Evolutionary conservation across 2,113 vertebrate species (phyloP), one percentile per base, ranked within the genome.

Genomic region (Redunca redunca): DNA sequence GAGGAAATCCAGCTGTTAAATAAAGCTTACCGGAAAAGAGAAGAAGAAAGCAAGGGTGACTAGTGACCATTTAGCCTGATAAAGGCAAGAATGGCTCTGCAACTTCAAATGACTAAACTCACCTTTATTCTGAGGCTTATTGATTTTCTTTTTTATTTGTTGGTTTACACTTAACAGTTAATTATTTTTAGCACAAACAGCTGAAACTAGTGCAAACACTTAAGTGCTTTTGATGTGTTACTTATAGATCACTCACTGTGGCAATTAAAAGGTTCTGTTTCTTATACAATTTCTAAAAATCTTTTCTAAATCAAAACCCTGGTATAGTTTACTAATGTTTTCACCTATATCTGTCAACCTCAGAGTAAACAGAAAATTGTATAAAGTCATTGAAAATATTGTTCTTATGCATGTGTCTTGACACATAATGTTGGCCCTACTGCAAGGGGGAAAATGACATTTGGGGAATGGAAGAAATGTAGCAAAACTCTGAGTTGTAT

Each of bases 1-100:
- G 99, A 99, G 97, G 99, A 99, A 96, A 99, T 99, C 74, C 99
- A 99, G 97, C 93, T 99, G 97, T 98, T 99, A 88, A 99, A 99
- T 50, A 99, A 99, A 98, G 99, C 99, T 36, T 99, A 99, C 98
- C 98, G 99, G 86, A 99, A 99, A 97, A 98, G 98, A 88, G 99
- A 99, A 53, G 99, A 98, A 78, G 98, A 98, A 86, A 98, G 85
- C 8, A 90, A 23, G 92, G 71, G 85, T 74, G 52, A 13, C 60
- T 97, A 74, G 82, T 43, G n/a, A 52, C 30, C 11, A 0, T 53
- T 58, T 19, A 1, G 74, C 19, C 13, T 5, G 2, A 5, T 15
- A 0, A 25, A 57, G 26, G 62, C 40, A 26, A 46, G 55, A 55
- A 71, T 5, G 80, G n/a, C 21, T 0, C 7, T 10, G 89, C 50